Base-by-base conservation (phyloP, 2,113 vertebrate genomes). In the Caranx melampygus region DNA sequence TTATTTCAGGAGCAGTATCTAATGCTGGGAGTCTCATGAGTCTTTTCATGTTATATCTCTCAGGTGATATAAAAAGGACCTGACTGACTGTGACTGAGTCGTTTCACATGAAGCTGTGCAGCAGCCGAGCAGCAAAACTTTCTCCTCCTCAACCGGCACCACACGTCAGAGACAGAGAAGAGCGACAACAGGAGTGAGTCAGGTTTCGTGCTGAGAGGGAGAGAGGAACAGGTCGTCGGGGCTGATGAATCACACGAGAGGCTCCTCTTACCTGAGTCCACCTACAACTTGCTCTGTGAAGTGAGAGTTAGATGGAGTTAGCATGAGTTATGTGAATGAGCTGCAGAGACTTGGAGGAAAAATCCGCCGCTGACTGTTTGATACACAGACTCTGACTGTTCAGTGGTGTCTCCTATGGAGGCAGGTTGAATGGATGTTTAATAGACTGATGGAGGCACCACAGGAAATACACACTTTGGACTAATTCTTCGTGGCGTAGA, bases 261-360 rank as follows among this genome's bases (percentile, higher is more conserved):
- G 86, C 87, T 93, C 73, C 69, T 87, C 94, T 93, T 93, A 89
- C 90, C 92, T 94, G 85, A 84, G 63, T 75, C 69, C 91, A 89
- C 81, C 92, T 95, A 95, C 76, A 90, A 82, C 87, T 89, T 85
- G 72, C 16, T 88, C 93, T 95, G 92, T 52, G 60, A 79, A 84
- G 77, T 83, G 75, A 94, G 82, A 90, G 69, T 93, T 81, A 78
- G 82, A 90, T 79, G 88, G 70, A 58, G 82, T 93, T 91, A 92
- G 83, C 77, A 84, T 85, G 76, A 35, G 78, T 35, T 59, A 42
- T 42, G 11, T 42, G 40, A 42, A 42, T 5, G 45, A 26, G 62
- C 3, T 21, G n/a, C 3, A 6, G 0, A n/a, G 65, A 75, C 55
- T 42, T 5, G 57, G 47, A 57, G 16, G 65, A 49, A 12, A 62